A percentile compares a stretch with the other conserved stretches of the same genome.
Evolutionary conservation across 1,140 invertebrate genomes (phyloP).

Genomic region (Drosophila lacteicornis): DNA sequence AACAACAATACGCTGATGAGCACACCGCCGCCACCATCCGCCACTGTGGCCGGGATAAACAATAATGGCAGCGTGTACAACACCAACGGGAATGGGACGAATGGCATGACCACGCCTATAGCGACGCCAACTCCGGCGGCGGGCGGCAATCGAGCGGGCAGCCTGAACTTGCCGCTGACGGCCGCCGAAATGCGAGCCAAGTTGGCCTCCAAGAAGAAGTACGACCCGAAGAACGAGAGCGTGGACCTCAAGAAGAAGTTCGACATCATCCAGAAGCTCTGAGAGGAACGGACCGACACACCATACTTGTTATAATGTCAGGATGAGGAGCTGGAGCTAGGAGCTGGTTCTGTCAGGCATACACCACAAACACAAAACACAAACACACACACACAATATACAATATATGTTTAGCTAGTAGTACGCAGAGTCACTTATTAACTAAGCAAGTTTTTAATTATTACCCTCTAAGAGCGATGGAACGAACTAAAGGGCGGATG

Average conservation of each 20-base stretch:
- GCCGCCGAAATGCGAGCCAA: conserved; percentile 94
- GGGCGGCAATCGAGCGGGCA: conserved; percentile 52
- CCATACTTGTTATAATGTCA: conserved; percentile 67
- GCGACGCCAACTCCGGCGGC: conserved; percentile 42
- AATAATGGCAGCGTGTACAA: conserved; percentile 73
- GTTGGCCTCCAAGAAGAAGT: conserved; percentile 92
- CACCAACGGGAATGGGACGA: conserved; percentile 53
- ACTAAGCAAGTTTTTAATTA: conserved; percentile 78
- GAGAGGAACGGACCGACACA: conserved; percentile 60
- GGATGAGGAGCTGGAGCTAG: conserved; percentile 32
- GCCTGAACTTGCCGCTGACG: conserved; percentile 93
- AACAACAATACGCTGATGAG: conserved; percentile 63
- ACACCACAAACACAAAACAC: conserved; percentile 29
- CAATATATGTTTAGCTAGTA: conserved; percentile 67
- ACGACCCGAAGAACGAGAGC: conserved; percentile 94
- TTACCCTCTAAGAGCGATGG: conserved; percentile 52
- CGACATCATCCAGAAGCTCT: conserved; percentile 95
- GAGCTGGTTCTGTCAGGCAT: conserved; percentile 40
- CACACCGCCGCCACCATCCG: conserved; percentile 67
- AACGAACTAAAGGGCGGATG: conserved; percentile 11
- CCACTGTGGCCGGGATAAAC: conserved; percentile 62
- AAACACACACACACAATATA: conserved; percentile 30
- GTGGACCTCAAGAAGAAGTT: conserved; percentile 96
- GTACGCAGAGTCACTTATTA: conserved; percentile 81
- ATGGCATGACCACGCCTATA: conserved; percentile 37